Conservation (phyloP, 2,113 vertebrate genomes). For the Turnix velox region DNA sequence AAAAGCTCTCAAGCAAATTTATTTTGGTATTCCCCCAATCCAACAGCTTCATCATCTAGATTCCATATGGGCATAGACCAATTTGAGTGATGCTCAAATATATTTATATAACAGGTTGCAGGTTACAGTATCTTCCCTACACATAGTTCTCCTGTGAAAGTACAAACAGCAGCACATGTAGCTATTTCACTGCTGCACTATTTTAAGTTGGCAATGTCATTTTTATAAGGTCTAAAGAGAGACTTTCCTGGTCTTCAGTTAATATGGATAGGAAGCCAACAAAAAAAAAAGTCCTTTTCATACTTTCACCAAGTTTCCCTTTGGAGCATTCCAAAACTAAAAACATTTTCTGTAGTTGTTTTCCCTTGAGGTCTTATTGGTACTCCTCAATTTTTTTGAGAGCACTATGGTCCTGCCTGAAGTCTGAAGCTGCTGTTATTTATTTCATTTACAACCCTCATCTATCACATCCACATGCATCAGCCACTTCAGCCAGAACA, state of each 20-base stretch:
- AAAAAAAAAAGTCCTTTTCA: not conserved
- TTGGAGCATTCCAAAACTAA: not conserved
- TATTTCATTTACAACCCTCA: not conserved
- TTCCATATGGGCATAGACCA: fast-evolving
- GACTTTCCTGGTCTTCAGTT: not conserved
- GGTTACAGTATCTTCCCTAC: too few relatives aligned
- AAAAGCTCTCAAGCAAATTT: not conserved
- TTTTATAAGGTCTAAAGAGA: not conserved
- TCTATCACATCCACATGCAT: not conserved
- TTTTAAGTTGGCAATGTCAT: not conserved
- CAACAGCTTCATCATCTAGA: not conserved
- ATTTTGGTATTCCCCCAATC: not conserved
- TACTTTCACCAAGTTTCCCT: not conserved
- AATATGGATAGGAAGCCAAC: not conserved
- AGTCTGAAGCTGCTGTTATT: not conserved
- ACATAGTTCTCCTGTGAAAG: not conserved
- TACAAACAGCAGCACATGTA: not conserved
- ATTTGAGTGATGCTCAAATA: not conserved
- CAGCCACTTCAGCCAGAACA: not conserved
- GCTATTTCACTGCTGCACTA: not conserved
- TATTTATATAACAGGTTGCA: fast-evolving
- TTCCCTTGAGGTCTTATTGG: not conserved
- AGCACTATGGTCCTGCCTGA: not conserved
- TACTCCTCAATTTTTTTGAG: not conserved
- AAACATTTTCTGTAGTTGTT: not conserved